Base-by-base conservation (phyloP, 2,888 invertebrate genomes). In the Athripsodes cinereus region DNA sequence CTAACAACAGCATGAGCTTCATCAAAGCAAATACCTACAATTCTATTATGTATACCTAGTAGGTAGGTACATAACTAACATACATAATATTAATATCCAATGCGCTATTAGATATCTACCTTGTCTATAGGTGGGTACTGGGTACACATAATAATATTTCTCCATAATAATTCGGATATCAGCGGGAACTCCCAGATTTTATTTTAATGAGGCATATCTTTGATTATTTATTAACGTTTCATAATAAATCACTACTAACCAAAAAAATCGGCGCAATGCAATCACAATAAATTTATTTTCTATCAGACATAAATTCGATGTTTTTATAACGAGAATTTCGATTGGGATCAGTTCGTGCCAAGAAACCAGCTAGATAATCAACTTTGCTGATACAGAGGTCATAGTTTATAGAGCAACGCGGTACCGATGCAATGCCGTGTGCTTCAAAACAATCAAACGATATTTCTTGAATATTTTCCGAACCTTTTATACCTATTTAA, bases 171-270 rank as follows among this genome's bases (percentile, higher is more conserved):
- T 47, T 47, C 19, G 19, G 47, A n/a, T 47, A 47, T 20, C 47
- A 47, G 47, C 47, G 21, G 47, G 47, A 47, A 47, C 47, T 47
- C 20, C 20, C 47, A 47, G 47, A n/a, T 21, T 47, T 16, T 20
- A 11, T 47, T 20, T 47, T 47, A 20, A 20, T 47, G 21, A 47
- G 19, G 47, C 19, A 21, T 19, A 47, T 20, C 11, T 47, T 20
- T 47, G 19, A 20, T 47, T 47, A 47, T 47, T 47, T 47, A 47
- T 47, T 21, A 21, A 47, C 16, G 16, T 47, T 47, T 40, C 11
- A 16, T 3, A 20, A 47, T 47, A 47, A 47, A 20, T 20, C 47
- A 20, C 47, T 47, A 16, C 47, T 6, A 10, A 31, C 31, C 31
- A 31, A 31, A 31, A 40, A n/a, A 40, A 40, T 40, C 47, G 47